Percentiles rank a stretch among this genome's conserved stretches.
Evolutionary conservation across 2,113 vertebrate species (phyloP).

Genomic region (Epinephelus moara): DNA sequence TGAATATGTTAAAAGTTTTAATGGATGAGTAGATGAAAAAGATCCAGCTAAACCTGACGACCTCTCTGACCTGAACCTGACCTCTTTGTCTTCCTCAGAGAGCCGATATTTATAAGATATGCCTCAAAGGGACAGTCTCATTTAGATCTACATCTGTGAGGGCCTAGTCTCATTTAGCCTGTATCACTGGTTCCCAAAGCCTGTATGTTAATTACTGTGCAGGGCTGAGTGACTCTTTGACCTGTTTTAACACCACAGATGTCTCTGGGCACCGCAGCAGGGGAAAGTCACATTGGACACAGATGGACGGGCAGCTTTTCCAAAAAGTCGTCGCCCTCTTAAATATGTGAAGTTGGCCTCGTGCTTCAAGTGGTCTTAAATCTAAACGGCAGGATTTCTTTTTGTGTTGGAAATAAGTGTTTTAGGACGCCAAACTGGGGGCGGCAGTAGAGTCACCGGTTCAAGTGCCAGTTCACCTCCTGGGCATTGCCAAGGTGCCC

Average conservation of each 20-base stretch:
- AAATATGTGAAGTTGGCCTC: background rate
- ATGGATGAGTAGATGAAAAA: conserved; percentile 4
- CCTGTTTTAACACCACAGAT: conserved; percentile 19
- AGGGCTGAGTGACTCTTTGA: conserved; percentile 22
- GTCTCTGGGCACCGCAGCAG: background rate
- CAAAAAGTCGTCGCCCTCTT: conserved; percentile 13
- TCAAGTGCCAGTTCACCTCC: no score
- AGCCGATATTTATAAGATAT: conserved; percentile 11
- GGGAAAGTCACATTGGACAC: conserved; percentile 22
- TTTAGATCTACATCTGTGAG: background rate
- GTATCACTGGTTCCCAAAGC: background rate
- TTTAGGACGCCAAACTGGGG: background rate
- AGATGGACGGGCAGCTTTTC: background rate
- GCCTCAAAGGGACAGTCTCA: background rate
- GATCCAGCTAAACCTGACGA: conserved; percentile 12
- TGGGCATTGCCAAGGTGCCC: no score
- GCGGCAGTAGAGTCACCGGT: no score
- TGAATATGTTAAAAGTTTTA: background rate
- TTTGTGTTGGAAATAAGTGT: background rate
- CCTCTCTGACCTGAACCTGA: conserved; percentile 15
- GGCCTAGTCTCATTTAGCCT: background rate
- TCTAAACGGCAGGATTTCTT: background rate
- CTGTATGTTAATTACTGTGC: conserved; percentile 27
- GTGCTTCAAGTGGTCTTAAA: background rate
- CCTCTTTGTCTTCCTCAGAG: background rate